Evolutionary conservation across 2,888 invertebrate species (phyloP), one percentile per base, ranked within the genome.

Genomic region (Cerastoderma edule): DNA sequence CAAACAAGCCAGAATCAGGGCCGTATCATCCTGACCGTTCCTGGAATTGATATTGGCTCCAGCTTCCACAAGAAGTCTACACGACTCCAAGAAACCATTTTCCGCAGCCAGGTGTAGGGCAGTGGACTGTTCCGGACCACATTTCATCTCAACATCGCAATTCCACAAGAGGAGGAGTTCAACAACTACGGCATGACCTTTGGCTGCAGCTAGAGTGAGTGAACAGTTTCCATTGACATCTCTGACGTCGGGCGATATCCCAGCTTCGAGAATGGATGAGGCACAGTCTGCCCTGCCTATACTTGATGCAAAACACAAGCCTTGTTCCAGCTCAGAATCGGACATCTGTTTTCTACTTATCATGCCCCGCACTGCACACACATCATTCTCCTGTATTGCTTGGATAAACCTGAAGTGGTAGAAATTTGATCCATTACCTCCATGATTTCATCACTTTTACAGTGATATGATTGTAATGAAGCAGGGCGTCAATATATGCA

Each of bases 41-140:
- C 82, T 71, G 6, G 81, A 74, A 73, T 90, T 89, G 5, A 89
- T 84, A 75, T 87, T 85, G 1, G 88, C 87, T 10, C 87, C 87
- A 4, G 85, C 85, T 32, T 86, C 86, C n/a, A 89, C 73, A 19
- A 90, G 80, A 16, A 84, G 73, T 50, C 87, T 83, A 64, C 87
- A 87, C 28, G 86, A 86, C 56, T 88, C 88, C 30, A 87, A 67
- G 53, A 85, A 85, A 16, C 89, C 89, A 68, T 87, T 84, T 53
- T 83, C 83, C 6, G 90, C 89, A 10, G 90, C 89, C 39, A 85
- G 80, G 76, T 91, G 90, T 10, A 91, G 83, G 8, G 90, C 87
- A 0, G 89, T 87, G 67, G 88, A 87, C 22, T 83, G 85, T 16
- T 85, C 80, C 1, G 85, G 79, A 3, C 89, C 89, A 8, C 84